Base-by-base conservation (phyloP, 2,113 vertebrate species). In the Odocoileus virginianus region DNA sequence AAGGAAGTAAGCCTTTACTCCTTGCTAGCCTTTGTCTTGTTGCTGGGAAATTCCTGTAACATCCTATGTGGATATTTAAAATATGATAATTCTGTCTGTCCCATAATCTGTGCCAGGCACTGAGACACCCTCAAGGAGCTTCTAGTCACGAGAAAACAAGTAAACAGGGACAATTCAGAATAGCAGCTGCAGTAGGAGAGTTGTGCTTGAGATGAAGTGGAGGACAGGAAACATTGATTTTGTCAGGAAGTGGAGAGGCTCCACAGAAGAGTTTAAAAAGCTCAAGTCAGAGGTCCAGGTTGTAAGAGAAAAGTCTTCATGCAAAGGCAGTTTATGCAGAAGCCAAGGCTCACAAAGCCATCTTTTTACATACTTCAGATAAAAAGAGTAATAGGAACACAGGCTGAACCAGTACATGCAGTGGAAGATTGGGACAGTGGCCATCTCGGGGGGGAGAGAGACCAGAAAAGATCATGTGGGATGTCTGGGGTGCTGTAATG, bases 401-500 rank as follows among this genome's bases (percentile, higher is more conserved):
- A 79, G 54, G 28, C 40, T 43, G 58, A 40, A 74, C 30, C 45
- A 14, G 36, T 5, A 7, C 45, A 12, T 19, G 36, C 45, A 21
- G 45, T 16, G 14, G n/a, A 11, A 86, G 40, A 33, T 58, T 1
- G 33, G 55, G 36, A 30, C 28, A 83, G 27, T 14, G 43, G 55
- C 17, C 52, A 45, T 5, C 54, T 30, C 14, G 2, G 4, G 12
- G 50, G 81, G 79, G 79, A 79, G 1, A 40, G 47, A 28, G 88
- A 27, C 60, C 10, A 16, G 64, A 64, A 21, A 55, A 85, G 67
- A 45, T 33, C 45, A 5, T 2, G 2, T 25, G 8, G 58, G 71
- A 6, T 0, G 10, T 28, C 55, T 19, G 15, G 36, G 33, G 47
- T 4, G 5, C 57, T 50, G 3, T 3, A 16, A 16, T 1, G 11